A percentile compares a stretch with the other conserved stretches of the same genome.
Evolutionary conservation across 2,888 invertebrate genomes (phyloP).

Genomic region (Heliconius aoede): DNA sequence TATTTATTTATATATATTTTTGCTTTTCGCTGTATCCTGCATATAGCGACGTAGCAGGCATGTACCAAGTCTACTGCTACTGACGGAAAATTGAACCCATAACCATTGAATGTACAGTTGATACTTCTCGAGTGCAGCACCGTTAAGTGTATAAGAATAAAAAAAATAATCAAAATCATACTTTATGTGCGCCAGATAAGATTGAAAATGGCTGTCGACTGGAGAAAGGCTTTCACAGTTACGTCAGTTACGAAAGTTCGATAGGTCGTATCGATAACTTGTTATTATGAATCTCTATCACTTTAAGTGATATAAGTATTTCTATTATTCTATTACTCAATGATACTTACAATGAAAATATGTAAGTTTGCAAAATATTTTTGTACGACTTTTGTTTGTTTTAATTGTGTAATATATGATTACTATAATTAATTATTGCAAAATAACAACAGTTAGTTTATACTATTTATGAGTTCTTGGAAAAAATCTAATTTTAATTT

Average conservation of each 20-base stretch:
- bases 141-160: not conserved
- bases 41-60: no score
- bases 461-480: no score
- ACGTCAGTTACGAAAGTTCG: slow-evolving; percentile 64
- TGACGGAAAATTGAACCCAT: not conserved
- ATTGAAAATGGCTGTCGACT: not conserved
- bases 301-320: slow-evolving; percentile 7
- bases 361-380: not conserved
- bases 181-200: not conserved
- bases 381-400: not conserved
- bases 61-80: no score
- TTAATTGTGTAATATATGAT: not conserved
- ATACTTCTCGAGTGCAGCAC: not conserved
- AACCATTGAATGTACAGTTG: not conserved
- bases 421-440: no score
- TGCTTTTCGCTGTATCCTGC: no score
- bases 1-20: no score
- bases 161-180: not conserved
- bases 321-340: slow-evolving; percentile 8
- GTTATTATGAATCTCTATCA: slow-evolving; percentile 11
- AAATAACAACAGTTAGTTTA: no score
- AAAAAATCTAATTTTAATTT: no score
- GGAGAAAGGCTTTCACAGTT: slow-evolving; percentile 65
- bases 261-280: slow-evolving; percentile 31
- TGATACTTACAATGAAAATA: not conserved